Percentiles rank a stretch among this genome's conserved stretches.
These are phyloP conservation scores for Dromiciops gliroides DNA, from an alignment of 2,113 vertebrate species.

Conservation along the genomic window DNA sequence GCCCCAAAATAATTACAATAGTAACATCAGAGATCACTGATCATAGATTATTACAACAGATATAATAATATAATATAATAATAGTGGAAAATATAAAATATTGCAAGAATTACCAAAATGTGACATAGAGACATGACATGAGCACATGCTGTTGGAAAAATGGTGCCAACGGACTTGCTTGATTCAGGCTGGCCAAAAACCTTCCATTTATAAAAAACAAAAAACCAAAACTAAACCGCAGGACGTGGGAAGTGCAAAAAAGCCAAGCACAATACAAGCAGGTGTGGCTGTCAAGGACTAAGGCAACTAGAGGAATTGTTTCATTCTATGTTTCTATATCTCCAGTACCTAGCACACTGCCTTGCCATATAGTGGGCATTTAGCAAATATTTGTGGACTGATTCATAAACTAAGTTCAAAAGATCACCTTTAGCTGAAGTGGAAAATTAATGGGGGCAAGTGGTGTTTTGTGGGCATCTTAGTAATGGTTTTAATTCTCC, in stretches of 20 bases:
- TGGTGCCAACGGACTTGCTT: background rate
- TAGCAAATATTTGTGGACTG: background rate
- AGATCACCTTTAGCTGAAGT: background rate
- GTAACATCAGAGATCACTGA: background rate
- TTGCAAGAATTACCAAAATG: background rate
- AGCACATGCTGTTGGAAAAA: background rate
- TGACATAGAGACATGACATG: background rate
- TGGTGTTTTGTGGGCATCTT: background rate
- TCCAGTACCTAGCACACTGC: background rate
- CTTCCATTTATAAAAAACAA: background rate
- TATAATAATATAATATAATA: background rate
- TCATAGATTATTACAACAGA: background rate
- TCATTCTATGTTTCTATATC: background rate
- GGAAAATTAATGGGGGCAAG: conserved; percentile 1
- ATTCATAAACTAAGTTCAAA: background rate
- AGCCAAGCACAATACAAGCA: background rate
- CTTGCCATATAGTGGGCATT: background rate
- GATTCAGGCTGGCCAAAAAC: background rate
- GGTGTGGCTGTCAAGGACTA: background rate
- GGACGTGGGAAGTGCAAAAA: background rate
- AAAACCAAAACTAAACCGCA: too few relatives aligned
- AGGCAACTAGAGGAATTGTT: background rate
- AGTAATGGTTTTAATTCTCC: background rate
- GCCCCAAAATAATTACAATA: background rate
- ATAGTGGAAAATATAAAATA: background rate